Percentiles rank a stretch among this genome's conserved stretches.
Conservation (phyloP, 2,113 vertebrate species). For the Athene noctua region DNA sequence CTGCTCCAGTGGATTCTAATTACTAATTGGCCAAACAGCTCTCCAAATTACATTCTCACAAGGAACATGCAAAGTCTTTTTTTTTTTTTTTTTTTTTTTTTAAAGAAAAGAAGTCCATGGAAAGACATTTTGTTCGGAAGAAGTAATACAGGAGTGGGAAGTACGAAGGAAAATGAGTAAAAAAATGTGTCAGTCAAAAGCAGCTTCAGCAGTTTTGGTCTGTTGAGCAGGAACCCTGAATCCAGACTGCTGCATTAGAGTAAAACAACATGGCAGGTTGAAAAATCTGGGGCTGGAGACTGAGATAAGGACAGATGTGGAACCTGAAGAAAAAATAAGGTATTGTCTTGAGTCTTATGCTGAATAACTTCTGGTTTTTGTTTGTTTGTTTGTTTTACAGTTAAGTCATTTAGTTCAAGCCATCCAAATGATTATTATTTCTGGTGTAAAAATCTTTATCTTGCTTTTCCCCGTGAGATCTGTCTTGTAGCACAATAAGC, state of each 20-base stretch:
- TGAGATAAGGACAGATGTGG: neutral
- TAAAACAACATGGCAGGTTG: neutral
- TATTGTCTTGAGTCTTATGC: neutral
- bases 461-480: neutral
- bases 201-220: neutral
- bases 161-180: neutral
- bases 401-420: neutral
- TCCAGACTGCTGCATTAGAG: neutral
- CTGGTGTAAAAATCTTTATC: neutral
- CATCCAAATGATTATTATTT: neutral
- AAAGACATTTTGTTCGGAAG: neutral
- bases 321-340: neutral
- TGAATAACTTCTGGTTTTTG: neutral
- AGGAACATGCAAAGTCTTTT: neutral
- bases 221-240: neutral
- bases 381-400: neutral
- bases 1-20: neutral
- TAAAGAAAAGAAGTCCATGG: neutral
- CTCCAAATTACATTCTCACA: neutral
- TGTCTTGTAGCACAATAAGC: neutral
- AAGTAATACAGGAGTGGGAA: neutral
- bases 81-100: neutral
- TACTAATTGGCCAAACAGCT: neutral
- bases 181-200: neutral
- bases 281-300: neutral